phyloP scores from a whole-genome alignment of 2,113 vertebrate species.

The Campylorhamphus procurvoides region DNA sequence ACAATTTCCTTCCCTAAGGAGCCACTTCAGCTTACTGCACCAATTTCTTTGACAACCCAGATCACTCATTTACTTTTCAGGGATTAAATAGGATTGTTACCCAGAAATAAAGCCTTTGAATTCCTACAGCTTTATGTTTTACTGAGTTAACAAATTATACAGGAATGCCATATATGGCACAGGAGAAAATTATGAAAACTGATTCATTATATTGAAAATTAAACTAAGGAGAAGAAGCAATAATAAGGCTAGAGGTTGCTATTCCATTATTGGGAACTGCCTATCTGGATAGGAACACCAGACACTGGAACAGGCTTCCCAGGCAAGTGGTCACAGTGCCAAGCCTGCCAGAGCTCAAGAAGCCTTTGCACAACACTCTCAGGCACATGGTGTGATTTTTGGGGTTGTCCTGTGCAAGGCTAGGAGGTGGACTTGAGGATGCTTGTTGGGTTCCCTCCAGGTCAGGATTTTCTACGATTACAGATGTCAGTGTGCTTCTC shows the following conservation, averaged over 20 bases:
- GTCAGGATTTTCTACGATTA: background rate
- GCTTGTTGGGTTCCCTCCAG: background rate
- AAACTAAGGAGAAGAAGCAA: background rate
- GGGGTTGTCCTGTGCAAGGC: no score
- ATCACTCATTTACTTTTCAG: background rate
- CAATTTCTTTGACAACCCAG: background rate
- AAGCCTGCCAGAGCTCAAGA: background rate
- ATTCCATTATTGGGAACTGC: background rate
- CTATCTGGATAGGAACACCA: background rate
- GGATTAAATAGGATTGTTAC: accelerated
- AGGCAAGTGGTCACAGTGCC: background rate
- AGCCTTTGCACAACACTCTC: background rate
- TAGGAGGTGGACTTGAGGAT: background rate
- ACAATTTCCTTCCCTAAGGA: background rate
- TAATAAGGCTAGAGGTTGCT: background rate
- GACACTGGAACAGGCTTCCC: background rate
- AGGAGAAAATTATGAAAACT: background rate
- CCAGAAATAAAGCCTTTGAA: background rate
- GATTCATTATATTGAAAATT: background rate
- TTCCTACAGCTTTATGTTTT: background rate
- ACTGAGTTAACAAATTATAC: background rate
- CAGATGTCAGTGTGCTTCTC: background rate
- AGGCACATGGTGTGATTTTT: background rate
- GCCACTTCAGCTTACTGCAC: background rate
- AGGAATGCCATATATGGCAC: background rate